A percentile compares a stretch with the other conserved stretches of the same genome.
Conservation (phyloP, 2,888 invertebrate genomes). For the Agrotis exclamationis region DNA sequence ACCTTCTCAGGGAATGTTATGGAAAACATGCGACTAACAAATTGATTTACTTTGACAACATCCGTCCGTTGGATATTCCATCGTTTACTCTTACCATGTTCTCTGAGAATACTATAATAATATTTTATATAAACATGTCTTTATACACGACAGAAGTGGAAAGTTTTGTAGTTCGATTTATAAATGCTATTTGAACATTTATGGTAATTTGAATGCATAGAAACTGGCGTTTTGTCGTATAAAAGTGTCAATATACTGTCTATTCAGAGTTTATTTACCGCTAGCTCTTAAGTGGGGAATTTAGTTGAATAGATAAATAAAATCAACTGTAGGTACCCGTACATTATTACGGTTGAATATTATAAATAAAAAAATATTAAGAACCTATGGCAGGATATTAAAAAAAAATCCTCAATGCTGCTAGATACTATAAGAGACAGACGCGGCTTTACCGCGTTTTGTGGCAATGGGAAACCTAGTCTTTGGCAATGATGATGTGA, state of each 20-base stretch:
- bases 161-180: constrained; percentile 30
- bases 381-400: no score
- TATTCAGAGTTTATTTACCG: background rate
- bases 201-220: constrained; percentile 39
- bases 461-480: no score
- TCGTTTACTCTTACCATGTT: background rate
- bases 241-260: constrained; percentile 41
- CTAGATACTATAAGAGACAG: no score
- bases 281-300: background rate
- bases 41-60: constrained; percentile 29
- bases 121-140: constrained; percentile 16
- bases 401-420: no score
- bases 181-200: constrained; percentile 27
- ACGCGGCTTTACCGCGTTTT: no score
- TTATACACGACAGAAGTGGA: background rate
- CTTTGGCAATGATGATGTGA: no score
- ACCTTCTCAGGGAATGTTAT: constrained; percentile 9
- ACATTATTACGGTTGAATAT: no score
- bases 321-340: no score
- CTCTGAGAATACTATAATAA: constrained; percentile 13
- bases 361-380: no score
- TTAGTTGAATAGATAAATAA: no score
- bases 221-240: constrained; percentile 24
- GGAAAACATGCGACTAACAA: constrained; percentile 13
- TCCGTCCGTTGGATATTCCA: background rate